phyloP scores from a whole-genome alignment of 64 coral and sea anemone genomes.

The Platygyra sinensis region DNA sequence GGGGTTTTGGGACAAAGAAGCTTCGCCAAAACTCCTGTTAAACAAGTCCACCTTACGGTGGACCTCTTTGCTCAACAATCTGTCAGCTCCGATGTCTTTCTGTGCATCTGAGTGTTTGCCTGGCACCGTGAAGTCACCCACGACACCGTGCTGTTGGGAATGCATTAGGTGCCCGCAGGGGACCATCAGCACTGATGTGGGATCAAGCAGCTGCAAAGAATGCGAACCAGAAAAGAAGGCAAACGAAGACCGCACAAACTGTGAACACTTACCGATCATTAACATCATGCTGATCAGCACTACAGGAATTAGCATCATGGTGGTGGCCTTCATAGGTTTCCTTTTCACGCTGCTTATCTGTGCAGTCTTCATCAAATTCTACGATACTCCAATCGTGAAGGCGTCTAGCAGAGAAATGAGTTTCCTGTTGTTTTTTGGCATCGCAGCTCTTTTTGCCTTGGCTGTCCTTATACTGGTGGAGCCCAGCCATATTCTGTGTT shows the following conservation, averaged over 20 bases:
- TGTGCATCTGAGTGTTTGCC: conserved; percentile 56
- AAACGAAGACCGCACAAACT: conserved; percentile 46
- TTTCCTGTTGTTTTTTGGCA: conserved; percentile 59
- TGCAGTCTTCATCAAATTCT: conserved; percentile 56
- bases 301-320: conserved; percentile 38
- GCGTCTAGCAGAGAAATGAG: conserved; percentile 76
- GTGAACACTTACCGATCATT: conserved; percentile 42
- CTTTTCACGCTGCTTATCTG: conserved; percentile 6
- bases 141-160: conserved; percentile 71
- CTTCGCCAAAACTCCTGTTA: conserved; percentile 31
- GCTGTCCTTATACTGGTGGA: conserved; percentile 60
- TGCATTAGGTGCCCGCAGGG: conserved; percentile 62
- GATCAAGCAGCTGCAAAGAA: conserved; percentile 46
- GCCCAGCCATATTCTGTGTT: conserved; percentile 35
- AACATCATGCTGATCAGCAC: conserved; percentile 36
- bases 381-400: conserved; percentile 72
- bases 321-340: conserved; percentile 47
- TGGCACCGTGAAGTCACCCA: conserved; percentile 47
- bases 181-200: conserved; percentile 35
- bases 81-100: conserved; percentile 24
- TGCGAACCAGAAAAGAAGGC: conserved; percentile 38
- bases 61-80: not conserved
- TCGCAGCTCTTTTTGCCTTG: conserved; percentile 38
- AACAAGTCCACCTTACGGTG: conserved; percentile 29
- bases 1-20: conserved; percentile 43